Evolutionary conservation across 2,797 vertebrate genomes (phyloP).

Genomic region (Tapera naevia): DNA sequence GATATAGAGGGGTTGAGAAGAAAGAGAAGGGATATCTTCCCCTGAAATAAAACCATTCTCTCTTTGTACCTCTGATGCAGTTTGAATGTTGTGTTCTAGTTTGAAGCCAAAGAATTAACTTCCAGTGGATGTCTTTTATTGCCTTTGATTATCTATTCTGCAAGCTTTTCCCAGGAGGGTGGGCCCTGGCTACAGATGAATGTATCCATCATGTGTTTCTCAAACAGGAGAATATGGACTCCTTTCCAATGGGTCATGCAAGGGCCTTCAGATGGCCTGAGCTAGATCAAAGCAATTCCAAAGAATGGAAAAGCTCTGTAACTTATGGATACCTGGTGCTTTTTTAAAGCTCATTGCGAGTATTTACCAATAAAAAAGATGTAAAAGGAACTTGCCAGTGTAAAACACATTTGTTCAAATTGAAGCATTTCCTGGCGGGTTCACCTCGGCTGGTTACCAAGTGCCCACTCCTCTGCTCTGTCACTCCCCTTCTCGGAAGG

Average conservation of each 20-base stretch:
- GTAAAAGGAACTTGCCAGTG: not conserved
- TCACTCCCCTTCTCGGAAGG: not conserved
- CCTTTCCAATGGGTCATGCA: not conserved
- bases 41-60: not conserved
- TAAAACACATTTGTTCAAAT: not conserved
- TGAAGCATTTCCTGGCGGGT: not conserved
- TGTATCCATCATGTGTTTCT: not conserved
- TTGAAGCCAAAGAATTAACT: not conserved
- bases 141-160: not conserved
- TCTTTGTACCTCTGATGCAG: not conserved
- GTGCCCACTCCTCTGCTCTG: not conserved
- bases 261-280: not conserved
- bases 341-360: not conserved
- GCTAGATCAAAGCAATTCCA: not conserved
- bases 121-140: not conserved
- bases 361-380: not conserved
- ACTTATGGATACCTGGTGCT: not conserved
- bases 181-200: not conserved
- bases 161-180: not conserved
- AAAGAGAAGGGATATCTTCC: not conserved
- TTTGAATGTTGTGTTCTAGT: not conserved
- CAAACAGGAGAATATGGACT: not conserved
- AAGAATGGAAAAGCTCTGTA: not conserved
- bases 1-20: not conserved
- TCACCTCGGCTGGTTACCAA: not conserved